Conservation (phyloP, 2,888 invertebrate genomes). For the Drosophila cognata region DNA sequence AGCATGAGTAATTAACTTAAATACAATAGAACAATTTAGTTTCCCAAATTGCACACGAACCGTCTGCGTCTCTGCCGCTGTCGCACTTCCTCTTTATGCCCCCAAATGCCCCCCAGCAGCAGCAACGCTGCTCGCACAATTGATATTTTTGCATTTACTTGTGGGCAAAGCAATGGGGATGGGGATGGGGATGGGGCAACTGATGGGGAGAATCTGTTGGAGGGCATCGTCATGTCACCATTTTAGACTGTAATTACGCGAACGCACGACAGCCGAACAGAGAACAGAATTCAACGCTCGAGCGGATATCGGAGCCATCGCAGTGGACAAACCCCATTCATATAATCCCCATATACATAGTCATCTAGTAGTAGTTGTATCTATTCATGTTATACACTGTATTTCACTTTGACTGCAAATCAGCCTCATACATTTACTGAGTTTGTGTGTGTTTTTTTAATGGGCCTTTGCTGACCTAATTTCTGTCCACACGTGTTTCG, state of each 20-base stretch:
- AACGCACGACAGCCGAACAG: conserved; percentile 58
- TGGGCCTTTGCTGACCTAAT: conserved; percentile 67
- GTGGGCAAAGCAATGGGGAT: conserved; percentile 2
- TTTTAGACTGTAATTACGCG: conserved; percentile 71
- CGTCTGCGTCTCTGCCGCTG: conserved; percentile 13
- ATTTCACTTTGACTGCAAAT: conserved; percentile 53
- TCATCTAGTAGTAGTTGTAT: not conserved
- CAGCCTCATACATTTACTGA: conserved; percentile 46
- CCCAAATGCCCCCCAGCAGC: conserved; percentile 3
- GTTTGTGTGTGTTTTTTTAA: conserved; percentile 40
- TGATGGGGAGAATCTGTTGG: not conserved
- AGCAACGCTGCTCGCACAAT: conserved; percentile 49
- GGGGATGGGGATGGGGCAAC: not conserved
- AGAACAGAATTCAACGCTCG: conserved; percentile 53
- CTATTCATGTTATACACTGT: conserved; percentile 25
- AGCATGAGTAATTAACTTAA: conserved; percentile 80
- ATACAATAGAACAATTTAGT: conserved; percentile 80
- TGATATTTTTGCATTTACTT: conserved; percentile 67
- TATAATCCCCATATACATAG: conserved; percentile 2
- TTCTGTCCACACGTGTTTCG: conserved; percentile 39
- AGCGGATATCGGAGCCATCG: conserved; percentile 59
- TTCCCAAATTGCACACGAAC: conserved; percentile 70
- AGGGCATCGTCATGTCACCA: conserved; percentile 49
- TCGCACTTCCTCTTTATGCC: conserved; percentile 9
- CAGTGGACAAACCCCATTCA: not conserved